Conservation (phyloP, 1,140 invertebrate genomes). For the Drosophila kurseongensis region DNA sequence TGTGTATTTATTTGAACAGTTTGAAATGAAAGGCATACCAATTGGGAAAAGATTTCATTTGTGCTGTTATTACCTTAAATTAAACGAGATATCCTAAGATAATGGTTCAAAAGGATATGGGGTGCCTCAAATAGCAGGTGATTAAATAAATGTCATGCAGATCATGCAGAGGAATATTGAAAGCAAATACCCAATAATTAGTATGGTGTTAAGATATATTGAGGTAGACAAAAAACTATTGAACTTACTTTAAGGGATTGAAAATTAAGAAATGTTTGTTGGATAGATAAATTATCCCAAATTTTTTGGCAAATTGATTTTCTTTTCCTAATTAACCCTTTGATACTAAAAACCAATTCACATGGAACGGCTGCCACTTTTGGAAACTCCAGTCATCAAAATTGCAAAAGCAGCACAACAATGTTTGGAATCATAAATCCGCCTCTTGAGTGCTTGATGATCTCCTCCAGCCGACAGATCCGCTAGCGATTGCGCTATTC, state of each 20-base stretch:
- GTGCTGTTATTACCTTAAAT: too few relatives aligned
- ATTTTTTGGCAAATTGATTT: too few relatives aligned
- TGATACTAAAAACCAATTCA: background rate
- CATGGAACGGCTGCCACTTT: constrained; percentile 7
- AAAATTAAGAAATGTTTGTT: too few relatives aligned
- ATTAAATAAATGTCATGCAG: background rate
- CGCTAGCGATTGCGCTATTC: constrained; percentile 13
- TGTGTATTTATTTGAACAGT: background rate
- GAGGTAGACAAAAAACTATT: too few relatives aligned
- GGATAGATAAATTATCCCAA: too few relatives aligned
- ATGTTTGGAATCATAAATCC: constrained; percentile 26
- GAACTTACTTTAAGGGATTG: too few relatives aligned
- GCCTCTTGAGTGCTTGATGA: constrained; percentile 11
- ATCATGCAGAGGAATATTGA: background rate
- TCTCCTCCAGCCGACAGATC: constrained; percentile 6
- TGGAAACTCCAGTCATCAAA: background rate
- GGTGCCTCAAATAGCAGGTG: background rate
- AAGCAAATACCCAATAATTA: background rate
- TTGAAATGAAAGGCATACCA: background rate
- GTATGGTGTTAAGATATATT: background rate
- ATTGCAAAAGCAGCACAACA: background rate
- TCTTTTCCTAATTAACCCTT: too few relatives aligned
- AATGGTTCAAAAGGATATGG: background rate
- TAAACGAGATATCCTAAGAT: background rate
- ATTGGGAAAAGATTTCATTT: too few relatives aligned